A percentile compares a stretch with the other conserved stretches of the same genome.
Conservation (phyloP, 92 coral and sea anemone species). For the Paramuricea clavata region DNA sequence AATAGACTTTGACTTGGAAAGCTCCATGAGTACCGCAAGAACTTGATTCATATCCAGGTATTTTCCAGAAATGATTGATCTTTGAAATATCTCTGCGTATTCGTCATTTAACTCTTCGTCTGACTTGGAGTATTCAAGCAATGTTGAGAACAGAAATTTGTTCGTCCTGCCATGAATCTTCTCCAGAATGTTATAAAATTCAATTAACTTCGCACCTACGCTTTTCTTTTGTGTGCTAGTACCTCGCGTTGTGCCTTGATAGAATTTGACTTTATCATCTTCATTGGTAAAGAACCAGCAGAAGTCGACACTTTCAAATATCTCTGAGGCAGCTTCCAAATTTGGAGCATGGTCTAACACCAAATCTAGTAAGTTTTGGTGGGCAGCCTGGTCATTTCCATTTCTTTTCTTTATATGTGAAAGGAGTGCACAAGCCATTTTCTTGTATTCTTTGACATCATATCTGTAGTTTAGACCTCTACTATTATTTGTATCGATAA, state of each 20-base stretch:
- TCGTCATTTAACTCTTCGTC: neutral
- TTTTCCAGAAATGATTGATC: neutral
- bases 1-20: conserved; percentile 4
- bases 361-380: neutral
- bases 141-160: neutral
- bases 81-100: neutral
- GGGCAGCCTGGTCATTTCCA: neutral
- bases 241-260: neutral
- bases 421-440: neutral
- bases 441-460: conserved; percentile 6
- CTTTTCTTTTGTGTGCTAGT: neutral
- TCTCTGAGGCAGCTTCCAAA: neutral
- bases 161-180: conserved; percentile 1
- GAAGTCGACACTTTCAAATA: neutral
- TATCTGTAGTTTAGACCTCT: neutral
- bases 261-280: conserved; percentile 13
- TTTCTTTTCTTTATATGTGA: neutral
- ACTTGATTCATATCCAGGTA: neutral
- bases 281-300: neutral
- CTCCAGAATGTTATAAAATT: neutral
- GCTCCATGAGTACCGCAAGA: conserved; percentile 2
- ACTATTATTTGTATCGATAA: neutral
- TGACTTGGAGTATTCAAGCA: conserved; percentile 20
- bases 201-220: conserved; percentile 3
- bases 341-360: conserved; percentile 4